phyloP scores from a whole-genome alignment of 1,140 invertebrate species.

The Dendrolimus punctatus region DNA sequence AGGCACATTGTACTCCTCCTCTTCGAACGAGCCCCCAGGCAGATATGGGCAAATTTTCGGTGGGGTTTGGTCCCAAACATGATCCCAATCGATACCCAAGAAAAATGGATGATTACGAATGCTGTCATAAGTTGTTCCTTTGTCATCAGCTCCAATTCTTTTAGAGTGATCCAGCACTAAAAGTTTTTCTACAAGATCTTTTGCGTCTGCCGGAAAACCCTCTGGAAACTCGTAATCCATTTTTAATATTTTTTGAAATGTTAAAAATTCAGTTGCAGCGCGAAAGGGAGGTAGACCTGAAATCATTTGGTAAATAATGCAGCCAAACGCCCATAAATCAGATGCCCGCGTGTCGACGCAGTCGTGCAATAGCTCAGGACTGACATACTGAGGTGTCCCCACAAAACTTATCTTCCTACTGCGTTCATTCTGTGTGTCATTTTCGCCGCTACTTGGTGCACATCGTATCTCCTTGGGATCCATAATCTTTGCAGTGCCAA shows the following conservation, averaged over 20 bases:
- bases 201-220: constrained; percentile 87
- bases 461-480: constrained; percentile 50
- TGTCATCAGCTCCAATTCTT: constrained; percentile 88
- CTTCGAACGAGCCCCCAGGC: constrained; percentile 82
- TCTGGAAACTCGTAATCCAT: constrained; percentile 95
- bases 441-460: constrained; percentile 30
- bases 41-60: constrained; percentile 90
- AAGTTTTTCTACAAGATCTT: constrained; percentile 90
- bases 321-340: constrained; percentile 98
- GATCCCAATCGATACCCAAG: constrained; percentile 86
- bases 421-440: constrained; percentile 50
- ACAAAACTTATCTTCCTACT: constrained; percentile 91
- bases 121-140: constrained; percentile 81
- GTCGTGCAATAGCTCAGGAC: constrained; percentile 93
- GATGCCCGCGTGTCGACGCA: constrained; percentile 85
- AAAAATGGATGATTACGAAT: constrained; percentile 93
- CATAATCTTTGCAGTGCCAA: constrained; percentile 95
- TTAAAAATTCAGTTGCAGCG: constrained; percentile 94
- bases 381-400: constrained; percentile 99
- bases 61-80: constrained; percentile 83
- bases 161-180: constrained; percentile 86
- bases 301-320: constrained; percentile 98
- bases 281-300: constrained; percentile 94
- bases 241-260: constrained; percentile 96
- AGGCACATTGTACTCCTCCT: constrained; percentile 82